These are phyloP conservation scores for Nephrotoma appendiculata DNA, from an alignment of 2,888 invertebrate genomes.

Conservation along the genomic window DNA sequence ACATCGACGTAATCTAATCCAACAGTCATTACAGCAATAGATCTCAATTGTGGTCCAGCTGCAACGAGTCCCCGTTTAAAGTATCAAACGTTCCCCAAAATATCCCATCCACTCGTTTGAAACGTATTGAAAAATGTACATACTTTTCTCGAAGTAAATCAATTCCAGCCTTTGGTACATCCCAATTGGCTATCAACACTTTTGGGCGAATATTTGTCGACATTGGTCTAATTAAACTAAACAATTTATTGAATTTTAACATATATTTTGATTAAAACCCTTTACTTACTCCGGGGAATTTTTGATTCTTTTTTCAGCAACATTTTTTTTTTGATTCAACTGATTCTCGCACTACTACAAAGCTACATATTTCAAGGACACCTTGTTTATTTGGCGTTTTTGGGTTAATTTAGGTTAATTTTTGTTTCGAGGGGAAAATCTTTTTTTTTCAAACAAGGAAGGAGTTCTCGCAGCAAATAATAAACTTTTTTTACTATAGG, in stretches of 20 bases:
- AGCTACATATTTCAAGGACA: too few species aligned
- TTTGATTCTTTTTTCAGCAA: too few species aligned
- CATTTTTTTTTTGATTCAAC: too few species aligned
- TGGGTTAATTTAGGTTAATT: too few species aligned
- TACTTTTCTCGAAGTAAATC: constrained; percentile 43
- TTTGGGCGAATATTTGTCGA: constrained; percentile 24
- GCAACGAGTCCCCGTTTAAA: constrained; percentile 11
- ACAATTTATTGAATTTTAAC: background rate
- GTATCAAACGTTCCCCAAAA: constrained; percentile 12
- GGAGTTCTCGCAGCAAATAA: too few species aligned
- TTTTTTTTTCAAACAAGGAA: too few species aligned
- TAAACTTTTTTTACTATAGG: too few species aligned
- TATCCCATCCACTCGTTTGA: constrained; percentile 12
- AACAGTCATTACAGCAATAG: constrained; percentile 62
- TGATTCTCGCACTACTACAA: too few species aligned
- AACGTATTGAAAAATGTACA: constrained; percentile 7
- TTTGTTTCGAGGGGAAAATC: too few species aligned
- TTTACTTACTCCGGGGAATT: too few species aligned
- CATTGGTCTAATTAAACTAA: background rate
- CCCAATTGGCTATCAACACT: constrained; percentile 56
- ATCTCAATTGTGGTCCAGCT: constrained; percentile 43
- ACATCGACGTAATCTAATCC: constrained; percentile 68
- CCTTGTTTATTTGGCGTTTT: too few species aligned
- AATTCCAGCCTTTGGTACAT: constrained; percentile 48
- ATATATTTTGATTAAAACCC: too few species aligned